These are phyloP conservation scores for Melanchra persicariae DNA, from an alignment of 2,888 invertebrate genomes.

Conservation along the genomic window DNA sequence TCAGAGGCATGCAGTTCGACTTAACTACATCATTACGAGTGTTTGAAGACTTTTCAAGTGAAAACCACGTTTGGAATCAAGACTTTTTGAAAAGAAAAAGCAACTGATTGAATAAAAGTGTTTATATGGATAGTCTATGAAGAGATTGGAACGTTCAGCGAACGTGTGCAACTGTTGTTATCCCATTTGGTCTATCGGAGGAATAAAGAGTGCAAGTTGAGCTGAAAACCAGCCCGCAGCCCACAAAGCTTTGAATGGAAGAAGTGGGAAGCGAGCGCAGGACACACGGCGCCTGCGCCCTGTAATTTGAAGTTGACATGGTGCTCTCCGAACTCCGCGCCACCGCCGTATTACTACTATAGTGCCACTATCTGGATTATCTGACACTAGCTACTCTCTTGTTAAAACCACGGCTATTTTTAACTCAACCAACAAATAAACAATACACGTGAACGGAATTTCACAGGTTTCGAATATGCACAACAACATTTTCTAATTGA, in stretches of 20 bases:
- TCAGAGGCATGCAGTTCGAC: conserved; percentile 53
- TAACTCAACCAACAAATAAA: conserved; percentile 48
- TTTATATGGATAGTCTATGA: conserved; percentile 44
- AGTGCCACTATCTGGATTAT: conserved; percentile 46
- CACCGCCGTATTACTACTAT: conserved; percentile 43
- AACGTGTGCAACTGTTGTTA: conserved; percentile 66
- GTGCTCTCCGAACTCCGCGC: conserved; percentile 59
- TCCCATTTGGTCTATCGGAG: conserved; percentile 75
- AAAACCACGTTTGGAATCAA: conserved; percentile 48
- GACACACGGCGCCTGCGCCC: conserved; percentile 73
- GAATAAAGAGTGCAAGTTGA: conserved; percentile 80
- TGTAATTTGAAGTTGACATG: conserved; percentile 84
- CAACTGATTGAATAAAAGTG: conserved; percentile 59
- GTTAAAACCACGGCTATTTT: conserved; percentile 47
- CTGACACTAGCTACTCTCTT: conserved; percentile 49
- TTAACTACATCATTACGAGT: conserved; percentile 61
- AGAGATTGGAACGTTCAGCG: conserved; percentile 55
- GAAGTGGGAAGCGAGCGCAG: conserved; percentile 69
- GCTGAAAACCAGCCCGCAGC: conserved; percentile 77
- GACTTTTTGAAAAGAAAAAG: conserved; percentile 54
- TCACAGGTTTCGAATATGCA: conserved; percentile 38
- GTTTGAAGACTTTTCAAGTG: conserved; percentile 60
- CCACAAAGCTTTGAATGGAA: conserved; percentile 83
- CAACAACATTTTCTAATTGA: conserved; percentile 63
- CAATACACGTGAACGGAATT: conserved; percentile 24